A percentile compares a stretch with the other conserved stretches of the same genome.
Evolutionary conservation across 2,888 invertebrate genomes (phyloP).

Genomic region (Nephrotoma guestfalica): DNA sequence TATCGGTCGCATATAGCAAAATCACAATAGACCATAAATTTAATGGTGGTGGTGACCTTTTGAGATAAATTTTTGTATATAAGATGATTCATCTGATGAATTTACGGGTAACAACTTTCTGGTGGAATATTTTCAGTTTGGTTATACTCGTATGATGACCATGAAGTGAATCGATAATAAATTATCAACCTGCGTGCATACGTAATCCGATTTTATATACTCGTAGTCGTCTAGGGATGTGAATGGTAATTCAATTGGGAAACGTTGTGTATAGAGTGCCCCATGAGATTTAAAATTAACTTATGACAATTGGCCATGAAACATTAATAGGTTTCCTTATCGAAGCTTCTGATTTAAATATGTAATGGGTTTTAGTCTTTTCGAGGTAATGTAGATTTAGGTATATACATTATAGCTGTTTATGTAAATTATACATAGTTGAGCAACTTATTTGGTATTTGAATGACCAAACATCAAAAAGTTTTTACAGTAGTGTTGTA

Average conservation of each 20-base stretch:
- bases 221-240: background rate
- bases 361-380: background rate
- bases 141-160: background rate
- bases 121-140: background rate
- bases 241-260: background rate
- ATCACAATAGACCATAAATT: background rate
- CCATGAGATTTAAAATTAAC: background rate
- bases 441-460: no score
- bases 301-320: background rate
- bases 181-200: background rate
- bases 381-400: no score
- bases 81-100: background rate
- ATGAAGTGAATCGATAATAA: background rate
- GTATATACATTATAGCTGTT: no score
- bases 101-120: background rate
- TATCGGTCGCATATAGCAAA: background rate
- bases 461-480: no score
- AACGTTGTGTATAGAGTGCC: background rate
- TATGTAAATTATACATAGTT: no score
- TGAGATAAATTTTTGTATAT: background rate
- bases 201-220: background rate
- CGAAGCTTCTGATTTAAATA: background rate
- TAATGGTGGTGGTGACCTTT: background rate
- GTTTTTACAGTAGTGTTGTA: no score
- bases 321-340: background rate